phyloP scores from a whole-genome alignment of 2,113 vertebrate genomes.

The Tupaia tana region DNA sequence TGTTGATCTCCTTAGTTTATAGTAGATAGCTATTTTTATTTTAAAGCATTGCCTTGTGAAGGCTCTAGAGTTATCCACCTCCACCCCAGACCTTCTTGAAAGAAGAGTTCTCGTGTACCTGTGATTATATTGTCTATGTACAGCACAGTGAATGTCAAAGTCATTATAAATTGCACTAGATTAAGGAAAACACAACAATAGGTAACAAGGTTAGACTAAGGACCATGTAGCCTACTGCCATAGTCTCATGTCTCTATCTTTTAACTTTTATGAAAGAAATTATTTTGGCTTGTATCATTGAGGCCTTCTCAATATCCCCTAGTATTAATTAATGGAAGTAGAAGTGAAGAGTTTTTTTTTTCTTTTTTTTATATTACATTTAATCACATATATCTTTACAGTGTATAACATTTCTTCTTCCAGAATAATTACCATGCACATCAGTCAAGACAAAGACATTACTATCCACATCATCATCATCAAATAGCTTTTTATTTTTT shows the following conservation, averaged over 20 bases:
- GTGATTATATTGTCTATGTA: not conserved
- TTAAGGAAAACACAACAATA: not conserved
- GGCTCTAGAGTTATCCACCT: not conserved
- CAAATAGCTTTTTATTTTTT: too few relatives aligned
- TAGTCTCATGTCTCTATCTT: rapidly evolving
- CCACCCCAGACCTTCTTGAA: not conserved
- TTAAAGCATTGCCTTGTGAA: slow-evolving; percentile 3
- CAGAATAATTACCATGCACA: too few relatives aligned
- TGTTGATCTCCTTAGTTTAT: not conserved
- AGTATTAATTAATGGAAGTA: not conserved
- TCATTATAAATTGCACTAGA: not conserved
- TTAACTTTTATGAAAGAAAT: not conserved
- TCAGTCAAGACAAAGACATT: too few relatives aligned
- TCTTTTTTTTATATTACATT: too few relatives aligned
- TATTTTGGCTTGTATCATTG: rapidly evolving
- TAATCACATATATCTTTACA: too few relatives aligned
- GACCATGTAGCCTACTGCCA: rapidly evolving
- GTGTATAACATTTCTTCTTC: too few relatives aligned
- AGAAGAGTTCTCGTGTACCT: not conserved
- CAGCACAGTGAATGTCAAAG: not conserved
- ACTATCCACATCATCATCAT: too few relatives aligned
- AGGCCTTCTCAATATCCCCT: rapidly evolving
- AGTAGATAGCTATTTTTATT: slow-evolving; percentile 19
- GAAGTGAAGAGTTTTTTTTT: not conserved
- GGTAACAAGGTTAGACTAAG: not conserved